Conservation (phyloP, 30 jellyfish, hydroid and myxozoan species). For the Cassiopea xamachana region DNA sequence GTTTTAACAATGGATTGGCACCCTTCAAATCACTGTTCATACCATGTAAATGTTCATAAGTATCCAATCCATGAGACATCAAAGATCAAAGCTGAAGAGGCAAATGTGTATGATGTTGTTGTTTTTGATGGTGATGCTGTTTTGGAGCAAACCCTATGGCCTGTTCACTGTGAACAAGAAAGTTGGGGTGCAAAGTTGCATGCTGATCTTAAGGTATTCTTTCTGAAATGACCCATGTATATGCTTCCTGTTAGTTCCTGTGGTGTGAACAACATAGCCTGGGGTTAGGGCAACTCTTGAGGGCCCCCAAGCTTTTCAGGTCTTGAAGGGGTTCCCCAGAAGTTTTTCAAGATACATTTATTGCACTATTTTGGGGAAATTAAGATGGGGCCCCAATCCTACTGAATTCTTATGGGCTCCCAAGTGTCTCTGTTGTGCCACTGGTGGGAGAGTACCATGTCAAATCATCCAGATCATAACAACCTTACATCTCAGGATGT, state of each 20-base stretch:
- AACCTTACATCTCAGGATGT: no score
- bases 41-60: slow-evolving; percentile 67
- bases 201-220: slow-evolving; percentile 74
- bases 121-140: slow-evolving; percentile 75
- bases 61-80: slow-evolving; percentile 79
- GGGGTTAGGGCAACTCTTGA: no score
- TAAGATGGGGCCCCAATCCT: no score
- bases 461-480: no score
- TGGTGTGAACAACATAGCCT: no score
- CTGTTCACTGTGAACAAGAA: slow-evolving; percentile 93
- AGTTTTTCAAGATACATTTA: no score
- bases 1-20: slow-evolving; percentile 94
- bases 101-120: slow-evolving; percentile 65
- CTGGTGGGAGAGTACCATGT: no score
- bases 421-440: no score
- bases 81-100: slow-evolving; percentile 51
- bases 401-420: no score
- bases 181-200: slow-evolving; percentile 96
- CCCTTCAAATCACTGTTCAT: slow-evolving; percentile 95
- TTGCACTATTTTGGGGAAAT: no score
- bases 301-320: no score
- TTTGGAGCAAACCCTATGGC: slow-evolving; percentile 93
- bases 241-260: background rate
- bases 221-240: background rate
- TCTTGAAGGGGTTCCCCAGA: no score